Evolutionary conservation across 2,888 invertebrate genomes (phyloP).

Genomic region (Melanargia galathea): DNA sequence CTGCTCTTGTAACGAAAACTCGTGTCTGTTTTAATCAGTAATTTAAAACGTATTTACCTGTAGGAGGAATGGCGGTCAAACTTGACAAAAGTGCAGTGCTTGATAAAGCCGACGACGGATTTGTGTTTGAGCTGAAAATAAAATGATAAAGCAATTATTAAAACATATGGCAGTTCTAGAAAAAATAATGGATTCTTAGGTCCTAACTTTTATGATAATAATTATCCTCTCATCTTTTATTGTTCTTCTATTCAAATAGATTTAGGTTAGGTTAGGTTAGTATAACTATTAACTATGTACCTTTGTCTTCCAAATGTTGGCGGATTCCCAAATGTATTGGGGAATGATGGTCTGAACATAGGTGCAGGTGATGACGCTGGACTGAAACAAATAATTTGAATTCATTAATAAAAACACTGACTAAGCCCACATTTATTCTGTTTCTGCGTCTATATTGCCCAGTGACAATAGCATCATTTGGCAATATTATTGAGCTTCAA

Average conservation of each 20-base stretch:
- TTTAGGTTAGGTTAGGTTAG: too few species aligned
- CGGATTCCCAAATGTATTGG: slow-evolving; percentile 86
- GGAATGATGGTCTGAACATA: slow-evolving; percentile 87
- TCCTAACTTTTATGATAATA: too few species aligned
- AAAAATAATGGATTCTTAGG: too few species aligned
- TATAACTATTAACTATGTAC: too few species aligned
- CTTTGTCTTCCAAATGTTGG: slow-evolving; percentile 74
- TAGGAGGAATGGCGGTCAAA: slow-evolving; percentile 71
- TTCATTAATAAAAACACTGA: background rate
- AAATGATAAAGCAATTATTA: too few species aligned
- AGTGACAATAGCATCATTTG: too few species aligned
- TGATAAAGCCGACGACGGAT: slow-evolving; percentile 63
- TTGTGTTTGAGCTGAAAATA: slow-evolving; percentile 63
- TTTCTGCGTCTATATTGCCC: too few species aligned
- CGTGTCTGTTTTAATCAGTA: background rate
- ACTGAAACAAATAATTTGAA: slow-evolving; percentile 56
- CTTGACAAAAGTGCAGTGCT: slow-evolving; percentile 73
- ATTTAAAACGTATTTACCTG: slow-evolving; percentile 54
- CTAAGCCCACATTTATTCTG: too few species aligned
- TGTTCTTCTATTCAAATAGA: too few species aligned
- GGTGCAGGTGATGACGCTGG: slow-evolving; percentile 85
- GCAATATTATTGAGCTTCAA: slow-evolving; percentile 72
- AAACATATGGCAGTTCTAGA: too few species aligned
- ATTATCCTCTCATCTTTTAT: background rate
- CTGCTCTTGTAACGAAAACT: background rate